A percentile compares a stretch with the other conserved stretches of the same genome.
phyloP scores from a whole-genome alignment of 2,888 invertebrate genomes.

The Dyspetes luteomarginatus region DNA sequence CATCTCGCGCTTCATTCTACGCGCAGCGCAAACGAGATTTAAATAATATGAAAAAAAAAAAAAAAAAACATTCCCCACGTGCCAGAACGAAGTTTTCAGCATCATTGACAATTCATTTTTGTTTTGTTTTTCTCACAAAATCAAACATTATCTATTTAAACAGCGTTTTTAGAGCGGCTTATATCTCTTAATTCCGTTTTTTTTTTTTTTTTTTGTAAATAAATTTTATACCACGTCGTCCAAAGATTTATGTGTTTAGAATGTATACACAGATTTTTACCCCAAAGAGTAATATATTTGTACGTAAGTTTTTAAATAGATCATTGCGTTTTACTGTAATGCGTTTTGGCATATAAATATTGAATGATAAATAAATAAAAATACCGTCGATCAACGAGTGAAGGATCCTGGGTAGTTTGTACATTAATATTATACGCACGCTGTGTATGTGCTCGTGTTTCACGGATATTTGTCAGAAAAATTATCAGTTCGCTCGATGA shows the following conservation, averaged over 20 bases:
- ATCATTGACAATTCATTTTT: conserved; percentile 4
- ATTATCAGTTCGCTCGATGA: background rate
- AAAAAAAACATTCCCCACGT: background rate
- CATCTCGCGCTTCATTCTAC: background rate
- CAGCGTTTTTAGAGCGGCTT: conserved; percentile 20
- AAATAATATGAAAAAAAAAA: background rate
- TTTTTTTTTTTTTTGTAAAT: conserved; percentile 69
- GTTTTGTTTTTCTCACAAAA: conserved; percentile 18
- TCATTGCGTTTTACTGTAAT: conserved; percentile 11
- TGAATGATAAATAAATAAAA: conserved; percentile 2
- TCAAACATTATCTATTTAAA: background rate
- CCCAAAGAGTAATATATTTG: conserved; percentile 74
- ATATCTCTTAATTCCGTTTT: conserved; percentile 23
- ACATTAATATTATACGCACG: too few species aligned
- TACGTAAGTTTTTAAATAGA: conserved; percentile 76
- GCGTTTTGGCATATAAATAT: conserved; percentile 11
- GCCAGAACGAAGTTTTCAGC: background rate
- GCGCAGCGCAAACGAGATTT: background rate
- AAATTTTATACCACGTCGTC: conserved; percentile 69
- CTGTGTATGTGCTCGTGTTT: too few species aligned
- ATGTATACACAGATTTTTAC: conserved; percentile 64
- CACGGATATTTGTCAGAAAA: conserved; percentile 3
- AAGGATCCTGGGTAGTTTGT: too few species aligned
- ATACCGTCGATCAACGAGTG: conserved; percentile 45
- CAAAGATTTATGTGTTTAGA: conserved; percentile 72